Conservation (phyloP, 2,113 vertebrate species). For the Pseudopodoces humilis region DNA sequence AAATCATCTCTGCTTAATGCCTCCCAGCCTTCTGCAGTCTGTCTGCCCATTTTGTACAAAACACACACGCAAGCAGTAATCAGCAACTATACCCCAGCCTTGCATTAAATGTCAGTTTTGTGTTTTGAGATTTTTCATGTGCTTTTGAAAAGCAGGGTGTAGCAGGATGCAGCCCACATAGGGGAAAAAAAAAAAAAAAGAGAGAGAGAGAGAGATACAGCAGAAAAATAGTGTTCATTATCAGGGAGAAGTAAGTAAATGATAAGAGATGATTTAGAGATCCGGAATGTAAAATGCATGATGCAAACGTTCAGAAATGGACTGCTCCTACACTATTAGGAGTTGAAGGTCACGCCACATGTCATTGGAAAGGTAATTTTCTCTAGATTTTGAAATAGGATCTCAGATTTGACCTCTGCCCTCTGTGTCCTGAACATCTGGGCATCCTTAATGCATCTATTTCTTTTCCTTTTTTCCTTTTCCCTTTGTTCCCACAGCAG, state of each 20-base stretch:
- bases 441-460: slow-evolving; percentile 42
- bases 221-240: slow-evolving; percentile 34
- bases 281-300: slow-evolving; percentile 46
- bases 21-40: slow-evolving; percentile 36
- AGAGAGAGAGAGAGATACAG: not conserved
- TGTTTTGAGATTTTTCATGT: slow-evolving; percentile 25
- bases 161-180: not conserved
- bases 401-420: slow-evolving; percentile 56
- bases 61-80: not conserved
- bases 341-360: slow-evolving; percentile 61
- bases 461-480: slow-evolving; percentile 7
- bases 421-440: slow-evolving; percentile 48
- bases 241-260: slow-evolving; percentile 1
- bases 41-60: not conserved
- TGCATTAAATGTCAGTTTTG: slow-evolving; percentile 22
- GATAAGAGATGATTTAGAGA: slow-evolving; percentile 61
- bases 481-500: slow-evolving; percentile 13
- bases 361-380: slow-evolving; percentile 69
- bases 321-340: slow-evolving; percentile 56
- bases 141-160: not conserved
- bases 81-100: not conserved
- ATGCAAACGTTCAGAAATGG: slow-evolving; percentile 15
- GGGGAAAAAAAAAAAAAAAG: not conserved
- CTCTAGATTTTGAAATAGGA: slow-evolving; percentile 66
- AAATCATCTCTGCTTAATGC: slow-evolving; percentile 60